Conservation (phyloP, 2,888 invertebrate species). For the Lasioglossum oenotherae region DNA sequence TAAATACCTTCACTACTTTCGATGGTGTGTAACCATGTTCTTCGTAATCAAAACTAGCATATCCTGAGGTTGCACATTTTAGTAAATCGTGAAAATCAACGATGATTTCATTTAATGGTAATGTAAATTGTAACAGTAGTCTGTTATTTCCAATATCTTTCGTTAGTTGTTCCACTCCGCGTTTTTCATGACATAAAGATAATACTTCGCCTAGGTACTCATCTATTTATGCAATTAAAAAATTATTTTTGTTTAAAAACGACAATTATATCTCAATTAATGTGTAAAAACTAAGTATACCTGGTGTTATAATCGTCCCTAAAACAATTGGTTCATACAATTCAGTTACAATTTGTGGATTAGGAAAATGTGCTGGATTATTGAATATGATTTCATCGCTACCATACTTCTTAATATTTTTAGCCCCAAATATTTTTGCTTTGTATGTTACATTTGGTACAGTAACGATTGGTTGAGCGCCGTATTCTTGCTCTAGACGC, state of each 20-base stretch:
- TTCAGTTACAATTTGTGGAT: conserved; percentile 88
- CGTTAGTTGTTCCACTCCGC: conserved; percentile 90
- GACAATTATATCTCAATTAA: not conserved
- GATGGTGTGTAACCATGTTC: conserved; percentile 93
- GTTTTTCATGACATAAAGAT: conserved; percentile 90
- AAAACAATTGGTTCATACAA: conserved; percentile 94
- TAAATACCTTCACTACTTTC: conserved; percentile 90
- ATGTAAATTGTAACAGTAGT: conserved; percentile 91
- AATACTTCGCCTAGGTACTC: conserved; percentile 90
- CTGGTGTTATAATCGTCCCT: conserved; percentile 95
- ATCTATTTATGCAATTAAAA: conserved; percentile 79
- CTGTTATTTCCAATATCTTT: conserved; percentile 93
- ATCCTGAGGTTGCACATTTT: conserved; percentile 96
- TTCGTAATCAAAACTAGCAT: conserved; percentile 98
- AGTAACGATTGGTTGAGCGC: conserved; percentile 92
- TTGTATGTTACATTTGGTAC: conserved; percentile 95
- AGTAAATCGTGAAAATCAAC: conserved; percentile 97
- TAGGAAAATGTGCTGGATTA: conserved; percentile 91
- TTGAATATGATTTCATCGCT: conserved; percentile 87
- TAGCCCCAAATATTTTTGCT: conserved; percentile 90
- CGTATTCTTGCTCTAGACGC: conserved; percentile 93
- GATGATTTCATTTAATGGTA: conserved; percentile 97
- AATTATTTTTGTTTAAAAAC: not conserved
- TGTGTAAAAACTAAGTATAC: conserved; percentile 72
- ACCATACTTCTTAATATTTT: conserved; percentile 88